Base-by-base conservation (phyloP, 1,140 invertebrate species). In the Leptinotarsa lineolata region DNA sequence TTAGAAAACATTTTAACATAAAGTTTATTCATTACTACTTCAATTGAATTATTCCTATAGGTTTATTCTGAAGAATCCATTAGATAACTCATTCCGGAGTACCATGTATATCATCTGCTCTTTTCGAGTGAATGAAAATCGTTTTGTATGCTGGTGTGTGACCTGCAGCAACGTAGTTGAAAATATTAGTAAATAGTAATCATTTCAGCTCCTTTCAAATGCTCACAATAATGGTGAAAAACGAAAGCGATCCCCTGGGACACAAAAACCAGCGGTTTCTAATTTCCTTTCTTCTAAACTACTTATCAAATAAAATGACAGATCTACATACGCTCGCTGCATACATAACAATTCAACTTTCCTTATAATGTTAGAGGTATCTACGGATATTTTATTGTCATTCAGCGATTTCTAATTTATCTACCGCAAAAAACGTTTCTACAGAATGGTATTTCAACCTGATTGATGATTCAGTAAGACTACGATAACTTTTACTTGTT, bases 281-380 rank as follows among this genome's bases (percentile, higher is more conserved):
- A 54, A 54, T 54, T 54, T 54, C 48, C 48, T 54, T 54, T 54
- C 16, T 54, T 54, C 48, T 54, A 6, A 48, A 54, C 48, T 5
- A 54, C 48, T 54, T 16, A 54, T 54, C 48, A 54, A 54, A 54
- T 54, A 54, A 54, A 54, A 54, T 54, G 48, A 54, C 48, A 54
- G 48, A 54, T 54, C 48, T 54, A 54, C 48, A 54, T 54, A 54
- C 48, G 48, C n/a, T 54, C 48, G 16, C 6, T 54, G 48, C 48
- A 54, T 54, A 54, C 48, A 54, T 54, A 54, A 54, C 48, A 54
- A 54, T 54, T 54, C 48, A 54, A 54, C 48, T 54, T 54, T 54
- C 48, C 48, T 54, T 54, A 54, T 54, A 54, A 54, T 54, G 48
- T 54, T 18, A 54, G 30, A 54, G 48, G 48, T 16, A 54, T 54